A percentile compares a stretch with the other conserved stretches of the same genome.
Evolutionary conservation across 2,113 vertebrate genomes (phyloP).

Genomic region (Oryzias curvinotus): DNA sequence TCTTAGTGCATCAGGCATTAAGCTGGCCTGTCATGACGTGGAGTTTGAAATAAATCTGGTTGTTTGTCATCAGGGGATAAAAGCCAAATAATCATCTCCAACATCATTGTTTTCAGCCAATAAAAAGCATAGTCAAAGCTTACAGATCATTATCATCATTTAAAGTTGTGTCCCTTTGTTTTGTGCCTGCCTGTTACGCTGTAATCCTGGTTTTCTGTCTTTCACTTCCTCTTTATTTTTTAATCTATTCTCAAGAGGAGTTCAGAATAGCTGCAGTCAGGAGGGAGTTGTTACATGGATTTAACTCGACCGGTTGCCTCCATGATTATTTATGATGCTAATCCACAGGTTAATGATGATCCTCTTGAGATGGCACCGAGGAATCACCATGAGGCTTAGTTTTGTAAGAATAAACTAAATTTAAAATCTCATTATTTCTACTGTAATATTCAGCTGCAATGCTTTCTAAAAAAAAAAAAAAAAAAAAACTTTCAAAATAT

Average conservation of each 20-base stretch:
- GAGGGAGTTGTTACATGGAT: slow-evolving; percentile 40
- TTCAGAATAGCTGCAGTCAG: slow-evolving; percentile 25
- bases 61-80: too few species aligned
- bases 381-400: not conserved
- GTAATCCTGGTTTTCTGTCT: not conserved
- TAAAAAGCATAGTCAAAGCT: too few species aligned
- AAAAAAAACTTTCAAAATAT: not conserved
- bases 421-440: slow-evolving; percentile 2
- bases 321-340: slow-evolving; percentile 23
- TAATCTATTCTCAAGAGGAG: slow-evolving; percentile 17
- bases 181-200: not conserved
- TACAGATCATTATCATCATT: slow-evolving; percentile 10
- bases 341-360: slow-evolving; percentile 34
- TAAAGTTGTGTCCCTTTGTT: slow-evolving; percentile 16
- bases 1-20: too few species aligned
- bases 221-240: not conserved
- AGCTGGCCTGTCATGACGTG: too few species aligned
- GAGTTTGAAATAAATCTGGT: too few species aligned
- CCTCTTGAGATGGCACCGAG: not conserved
- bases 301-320: slow-evolving; percentile 28
- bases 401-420: not conserved
- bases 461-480: not conserved
- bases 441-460: not conserved
- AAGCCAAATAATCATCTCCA: too few species aligned
- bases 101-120: too few species aligned